Percentiles rank a stretch among this genome's conserved stretches.
phyloP scores from a whole-genome alignment of 2,797 vertebrate species.

The Brachymystax lenok region DNA sequence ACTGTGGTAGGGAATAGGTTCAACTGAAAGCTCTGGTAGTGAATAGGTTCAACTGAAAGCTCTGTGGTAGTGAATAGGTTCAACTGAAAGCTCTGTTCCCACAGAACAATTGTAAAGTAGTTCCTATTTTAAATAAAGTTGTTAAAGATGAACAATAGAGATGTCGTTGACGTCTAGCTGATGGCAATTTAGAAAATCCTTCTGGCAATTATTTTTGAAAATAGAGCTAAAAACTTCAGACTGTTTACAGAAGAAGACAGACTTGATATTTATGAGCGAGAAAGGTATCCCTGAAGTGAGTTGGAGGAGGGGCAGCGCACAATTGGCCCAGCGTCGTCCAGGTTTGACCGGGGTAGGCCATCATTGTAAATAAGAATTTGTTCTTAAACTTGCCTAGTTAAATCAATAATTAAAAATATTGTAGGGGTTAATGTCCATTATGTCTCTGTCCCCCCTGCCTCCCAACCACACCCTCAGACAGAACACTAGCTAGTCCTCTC shows the following conservation, averaged over 20 bases:
- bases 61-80: neutral
- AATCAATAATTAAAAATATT: neutral
- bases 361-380: too few relatives aligned
- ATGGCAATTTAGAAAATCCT: neutral
- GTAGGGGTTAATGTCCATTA: neutral
- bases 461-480: slow-evolving; percentile 47
- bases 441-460: slow-evolving; percentile 1
- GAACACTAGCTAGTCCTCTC: slow-evolving; percentile 34
- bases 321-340: too few relatives aligned
- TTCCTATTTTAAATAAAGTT: neutral
- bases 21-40: neutral
- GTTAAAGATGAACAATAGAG: neutral
- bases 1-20: neutral
- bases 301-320: neutral
- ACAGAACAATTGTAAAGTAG: neutral
- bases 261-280: neutral
- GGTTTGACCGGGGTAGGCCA: too few relatives aligned
- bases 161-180: neutral
- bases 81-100: neutral
- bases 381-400: too few relatives aligned
- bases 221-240: neutral
- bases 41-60: neutral
- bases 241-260: neutral
- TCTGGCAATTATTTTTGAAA: neutral
- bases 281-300: neutral